Conservation (phyloP, 2,113 vertebrate genomes). For the Muscicapa adusta region DNA sequence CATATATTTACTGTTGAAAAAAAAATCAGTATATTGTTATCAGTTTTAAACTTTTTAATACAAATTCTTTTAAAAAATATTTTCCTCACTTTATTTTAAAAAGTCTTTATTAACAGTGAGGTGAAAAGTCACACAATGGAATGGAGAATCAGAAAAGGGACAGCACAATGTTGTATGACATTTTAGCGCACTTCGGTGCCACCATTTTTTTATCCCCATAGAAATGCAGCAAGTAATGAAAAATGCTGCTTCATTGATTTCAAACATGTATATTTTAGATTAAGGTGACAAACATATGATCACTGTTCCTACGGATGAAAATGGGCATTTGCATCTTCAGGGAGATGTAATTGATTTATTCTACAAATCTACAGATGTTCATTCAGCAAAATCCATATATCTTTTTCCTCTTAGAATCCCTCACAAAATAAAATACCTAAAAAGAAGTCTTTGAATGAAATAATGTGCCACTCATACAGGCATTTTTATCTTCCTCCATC, state of each 20-base stretch:
- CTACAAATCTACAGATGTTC: background rate
- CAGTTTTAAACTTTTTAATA: conserved; percentile 54
- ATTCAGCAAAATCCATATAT: background rate
- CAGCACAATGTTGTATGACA: background rate
- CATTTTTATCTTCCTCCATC: rapidly evolving
- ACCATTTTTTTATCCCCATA: background rate
- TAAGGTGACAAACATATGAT: background rate
- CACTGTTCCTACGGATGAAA: background rate
- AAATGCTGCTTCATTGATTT: background rate
- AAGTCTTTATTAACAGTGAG: conserved; percentile 70
- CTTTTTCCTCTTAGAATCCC: background rate
- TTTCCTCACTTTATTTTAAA: conserved; percentile 71
- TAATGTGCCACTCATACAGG: background rate
- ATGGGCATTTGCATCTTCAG: background rate
- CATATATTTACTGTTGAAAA: conserved; percentile 52
- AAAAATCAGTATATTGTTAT: conserved; percentile 29
- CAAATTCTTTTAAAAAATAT: conserved; percentile 65
- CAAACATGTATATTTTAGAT: background rate
- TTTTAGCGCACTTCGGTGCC: background rate
- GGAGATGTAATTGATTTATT: background rate
- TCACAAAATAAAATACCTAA: background rate
- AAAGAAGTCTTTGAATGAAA: background rate
- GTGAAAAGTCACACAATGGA: conserved; percentile 45
- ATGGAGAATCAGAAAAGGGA: conserved; percentile 5
- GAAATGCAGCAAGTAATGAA: background rate